Conservation (phyloP, 2,113 vertebrate species). For the Bettongia penicillata region DNA sequence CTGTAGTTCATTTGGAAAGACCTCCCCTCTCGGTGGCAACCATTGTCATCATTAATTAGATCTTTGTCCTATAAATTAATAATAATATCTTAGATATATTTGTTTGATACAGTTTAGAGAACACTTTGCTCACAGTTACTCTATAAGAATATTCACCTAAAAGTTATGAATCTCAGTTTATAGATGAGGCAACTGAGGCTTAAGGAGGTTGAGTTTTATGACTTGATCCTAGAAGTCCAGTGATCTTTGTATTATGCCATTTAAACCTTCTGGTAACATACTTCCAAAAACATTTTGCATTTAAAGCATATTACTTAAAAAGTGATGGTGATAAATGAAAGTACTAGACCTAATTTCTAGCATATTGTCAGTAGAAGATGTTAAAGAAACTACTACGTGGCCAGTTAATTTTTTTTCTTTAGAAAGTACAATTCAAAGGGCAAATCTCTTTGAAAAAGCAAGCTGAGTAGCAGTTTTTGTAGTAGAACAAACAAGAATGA, state of each 20-base stretch:
- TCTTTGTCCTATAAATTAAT: constrained; percentile 41
- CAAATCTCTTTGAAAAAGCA: neutral
- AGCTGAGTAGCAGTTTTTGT: neutral
- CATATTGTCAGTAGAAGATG: neutral
- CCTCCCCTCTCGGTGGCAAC: neutral
- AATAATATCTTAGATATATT: constrained; percentile 27
- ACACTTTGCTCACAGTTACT: neutral
- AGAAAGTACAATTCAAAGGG: neutral
- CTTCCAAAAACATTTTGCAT: neutral
- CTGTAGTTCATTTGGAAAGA: neutral
- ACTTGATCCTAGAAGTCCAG: neutral
- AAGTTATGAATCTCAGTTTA: neutral
- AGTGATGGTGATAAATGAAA: neutral
- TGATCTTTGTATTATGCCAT: neutral
- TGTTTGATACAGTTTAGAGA: neutral
- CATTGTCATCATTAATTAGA: constrained; percentile 11
- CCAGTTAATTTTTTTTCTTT: neutral
- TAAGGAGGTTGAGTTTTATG: neutral
- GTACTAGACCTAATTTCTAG: neutral
- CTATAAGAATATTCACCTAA: neutral
- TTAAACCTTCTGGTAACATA: neutral
- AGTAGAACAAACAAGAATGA: neutral
- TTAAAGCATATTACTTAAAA: neutral
- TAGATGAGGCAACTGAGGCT: neutral
- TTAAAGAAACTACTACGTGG: neutral